Evolutionary conservation across 2,888 invertebrate species (phyloP), one percentile per base, ranked within the genome.

Genomic region (Sthenelais limicola): DNA sequence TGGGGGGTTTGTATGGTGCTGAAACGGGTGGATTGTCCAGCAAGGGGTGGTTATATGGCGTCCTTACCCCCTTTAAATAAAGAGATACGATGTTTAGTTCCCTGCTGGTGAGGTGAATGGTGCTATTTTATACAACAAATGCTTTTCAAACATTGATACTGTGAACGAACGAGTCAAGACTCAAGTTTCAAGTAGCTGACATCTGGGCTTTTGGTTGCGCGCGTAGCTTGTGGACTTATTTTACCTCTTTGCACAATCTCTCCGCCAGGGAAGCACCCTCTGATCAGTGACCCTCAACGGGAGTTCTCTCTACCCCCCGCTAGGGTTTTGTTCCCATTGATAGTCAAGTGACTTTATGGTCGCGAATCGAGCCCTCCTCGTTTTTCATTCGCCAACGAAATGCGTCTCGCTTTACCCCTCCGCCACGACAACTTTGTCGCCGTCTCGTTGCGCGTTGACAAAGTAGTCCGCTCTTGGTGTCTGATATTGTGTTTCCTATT

Each of bases 341-440:
- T 26, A 21, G 35, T 3, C n/a, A 18, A 3, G 54, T 32, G 30
- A 4, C 30, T 54, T 5, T 54, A 5, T 28, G 21, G 54, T 12
- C 4, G 38, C 7, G 1, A 38, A 24, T 38, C 35, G 9, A 7
- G 9, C 32, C 26, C 18, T 33, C 26, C 56, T 21, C 21, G 21
- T 15, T 2, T 35, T n/a, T 38, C 2, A 9, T 5, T 43, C 30
- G 15, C 5, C 15, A 24, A 15, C 26, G 3, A 4, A 5, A 18
- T 26, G 2, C 7, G 21, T 24, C 62, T 62, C 62, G 24, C 15
- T 21, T 62, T 62, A 9, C 62, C 32, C n/a, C n/a, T 9, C 21
- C 62, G 21, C 4, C 62, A 38, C 38, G 62, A 62, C 62, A 62
- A 62, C 62, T 62, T 62, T 62, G 35, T 62, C 21, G 24, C 38